phyloP scores from a whole-genome alignment of 2,888 invertebrate genomes.

The Dasypogon diadema region DNA sequence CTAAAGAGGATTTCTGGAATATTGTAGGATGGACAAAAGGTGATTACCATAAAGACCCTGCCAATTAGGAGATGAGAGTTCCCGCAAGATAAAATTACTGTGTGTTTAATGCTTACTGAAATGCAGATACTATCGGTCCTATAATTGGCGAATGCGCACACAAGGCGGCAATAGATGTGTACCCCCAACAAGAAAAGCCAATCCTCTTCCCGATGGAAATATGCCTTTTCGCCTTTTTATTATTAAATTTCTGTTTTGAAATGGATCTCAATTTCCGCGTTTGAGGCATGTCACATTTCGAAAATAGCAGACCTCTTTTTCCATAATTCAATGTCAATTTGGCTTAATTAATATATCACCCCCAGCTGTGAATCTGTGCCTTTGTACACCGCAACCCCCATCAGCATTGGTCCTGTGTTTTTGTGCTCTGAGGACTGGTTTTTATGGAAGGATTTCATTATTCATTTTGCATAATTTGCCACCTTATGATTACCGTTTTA shows the following conservation, averaged over 20 bases:
- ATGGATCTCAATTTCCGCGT: too few relatives aligned
- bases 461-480: conserved; percentile 32
- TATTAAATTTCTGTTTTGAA: too few relatives aligned
- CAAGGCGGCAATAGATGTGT: background rate
- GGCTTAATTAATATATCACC: conserved; percentile 8
- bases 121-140: background rate
- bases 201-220: too few relatives aligned
- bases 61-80: background rate
- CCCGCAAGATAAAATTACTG: background rate
- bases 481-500: conserved; percentile 31
- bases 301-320: background rate
- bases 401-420: background rate
- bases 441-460: conserved; percentile 29
- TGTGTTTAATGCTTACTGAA: background rate
- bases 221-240: too few relatives aligned
- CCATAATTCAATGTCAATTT: conserved; percentile 23
- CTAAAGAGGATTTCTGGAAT: background rate
- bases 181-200: too few relatives aligned
- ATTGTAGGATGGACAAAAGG: background rate
- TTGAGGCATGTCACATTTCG: too few relatives aligned
- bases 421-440: background rate
- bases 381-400: background rate
- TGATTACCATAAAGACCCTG: conserved; percentile 2
- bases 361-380: background rate
- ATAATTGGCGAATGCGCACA: background rate